Base-by-base conservation (phyloP, 2,888 invertebrate species). In the Aspidiotus rigidus region DNA sequence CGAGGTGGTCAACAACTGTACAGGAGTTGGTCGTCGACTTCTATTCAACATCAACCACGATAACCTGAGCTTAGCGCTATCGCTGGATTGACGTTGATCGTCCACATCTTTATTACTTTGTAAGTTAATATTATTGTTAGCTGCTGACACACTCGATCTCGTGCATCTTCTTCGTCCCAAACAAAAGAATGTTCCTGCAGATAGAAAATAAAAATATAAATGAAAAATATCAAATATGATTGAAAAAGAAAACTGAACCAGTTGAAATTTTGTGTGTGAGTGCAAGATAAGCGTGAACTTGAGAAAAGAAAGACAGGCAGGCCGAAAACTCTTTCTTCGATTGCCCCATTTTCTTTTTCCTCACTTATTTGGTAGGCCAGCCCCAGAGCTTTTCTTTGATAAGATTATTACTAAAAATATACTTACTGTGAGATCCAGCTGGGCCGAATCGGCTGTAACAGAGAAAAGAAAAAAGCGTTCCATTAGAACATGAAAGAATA, bases 341-440 rank as follows among this genome's bases (percentile, higher is more conserved):
- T 28, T 28, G 28, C 28, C 28, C 28, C 1, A 28, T 28, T 1
- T 28, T 5, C 5, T 3, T 5, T 28, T 28, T 28, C 28, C 28
- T 28, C 28, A 1, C 28, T 28, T 28, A 5, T 3, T 28, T 28
- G 28, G 28, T 1, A 3, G 28, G 28, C 28, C 2, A 28, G 28
- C 28, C 28, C 28, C 5, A 28, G 28, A 28, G 2, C 28, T 28
- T 28, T 28, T 28, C 28, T 28, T 28, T n/a, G n/a, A n/a, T n/a
- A n/a, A n/a, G 5, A 28, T 28, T 28, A 28, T 28, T 28, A 28
- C 28, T 28, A 28, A 5, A 28, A 28, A 28, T 28, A 28, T 67
- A 67, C 67, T 67, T 67, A 67, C 67, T 67, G 67, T 67, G 67
- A 67, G 67, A 67, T 67, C 67, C 67, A 59, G 67, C 67, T 59